Conservation (phyloP, 2,797 vertebrate genomes). For the Bucorvus abyssinicus region DNA sequence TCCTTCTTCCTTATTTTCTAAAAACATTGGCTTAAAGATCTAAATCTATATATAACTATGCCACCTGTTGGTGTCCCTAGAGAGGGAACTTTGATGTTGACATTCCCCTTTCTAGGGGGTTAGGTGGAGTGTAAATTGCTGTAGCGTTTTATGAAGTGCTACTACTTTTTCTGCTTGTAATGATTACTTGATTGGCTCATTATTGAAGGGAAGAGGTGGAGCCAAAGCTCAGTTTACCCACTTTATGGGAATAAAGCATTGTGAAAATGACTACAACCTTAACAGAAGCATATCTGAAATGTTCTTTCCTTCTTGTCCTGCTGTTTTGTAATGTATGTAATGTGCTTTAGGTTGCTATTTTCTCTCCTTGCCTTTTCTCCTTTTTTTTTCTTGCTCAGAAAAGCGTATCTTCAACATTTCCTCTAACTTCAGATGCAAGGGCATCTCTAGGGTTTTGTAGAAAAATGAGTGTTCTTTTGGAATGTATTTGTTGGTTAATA, state of each 20-base stretch:
- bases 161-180: not conserved
- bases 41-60: not conserved
- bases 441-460: slow-evolving; percentile 80
- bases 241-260: slow-evolving; percentile 50
- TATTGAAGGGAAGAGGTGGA: not conserved
- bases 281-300: slow-evolving; percentile 62
- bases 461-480: slow-evolving; percentile 82
- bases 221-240: not conserved
- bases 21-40: not conserved
- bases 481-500: not conserved
- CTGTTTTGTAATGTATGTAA: slow-evolving; percentile 54
- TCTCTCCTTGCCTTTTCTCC: slow-evolving; percentile 9
- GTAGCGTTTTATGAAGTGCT: not conserved
- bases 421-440: slow-evolving; percentile 79
- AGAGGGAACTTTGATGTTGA: not conserved
- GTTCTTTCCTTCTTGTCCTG: slow-evolving; percentile 48
- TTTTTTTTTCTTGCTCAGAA: slow-evolving; percentile 65
- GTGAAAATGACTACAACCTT: slow-evolving; percentile 55
- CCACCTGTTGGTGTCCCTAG: not conserved
- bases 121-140: not conserved
- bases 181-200: not conserved
- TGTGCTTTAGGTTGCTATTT: slow-evolving; percentile 11
- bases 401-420: slow-evolving; percentile 81
- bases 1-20: not conserved
- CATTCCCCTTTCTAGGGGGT: not conserved